phyloP scores from a whole-genome alignment of 2,797 vertebrate genomes.

The Acrocephalus scirpaceus region DNA sequence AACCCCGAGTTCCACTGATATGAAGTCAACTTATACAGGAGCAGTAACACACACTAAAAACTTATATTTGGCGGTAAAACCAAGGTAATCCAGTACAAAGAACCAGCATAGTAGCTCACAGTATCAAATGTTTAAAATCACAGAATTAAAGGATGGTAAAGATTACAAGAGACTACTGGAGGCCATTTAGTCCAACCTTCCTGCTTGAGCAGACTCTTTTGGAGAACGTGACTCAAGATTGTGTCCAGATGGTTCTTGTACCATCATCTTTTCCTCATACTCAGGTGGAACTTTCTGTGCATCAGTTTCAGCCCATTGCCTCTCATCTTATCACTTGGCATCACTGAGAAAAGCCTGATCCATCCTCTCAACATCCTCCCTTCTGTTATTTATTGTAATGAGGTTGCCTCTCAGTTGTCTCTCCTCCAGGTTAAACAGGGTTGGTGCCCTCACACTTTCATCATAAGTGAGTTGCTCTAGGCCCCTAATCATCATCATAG shows the following conservation, averaged over 20 bases:
- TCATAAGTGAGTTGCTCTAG: too few species aligned
- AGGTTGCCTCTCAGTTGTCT: fast-evolving
- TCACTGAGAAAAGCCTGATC: too few species aligned
- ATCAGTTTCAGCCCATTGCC: neutral
- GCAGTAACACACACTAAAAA: neutral
- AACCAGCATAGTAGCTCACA: neutral
- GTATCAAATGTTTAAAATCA: neutral
- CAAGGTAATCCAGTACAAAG: neutral
- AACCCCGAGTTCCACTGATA: neutral
- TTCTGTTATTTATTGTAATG: neutral
- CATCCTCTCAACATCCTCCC: too few species aligned
- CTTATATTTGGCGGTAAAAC: neutral
- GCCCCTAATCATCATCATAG: too few species aligned
- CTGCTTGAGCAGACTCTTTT: neutral
- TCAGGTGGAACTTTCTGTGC: neutral
- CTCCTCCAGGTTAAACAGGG: neutral
- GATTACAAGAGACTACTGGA: neutral
- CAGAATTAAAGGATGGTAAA: neutral
- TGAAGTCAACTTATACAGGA: neutral
- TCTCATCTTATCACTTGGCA: fast-evolving
- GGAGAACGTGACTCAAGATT: neutral
- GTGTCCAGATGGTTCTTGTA: neutral
- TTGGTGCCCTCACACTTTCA: neutral
- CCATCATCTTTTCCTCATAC: too few species aligned
- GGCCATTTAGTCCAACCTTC: neutral